Base-by-base conservation (phyloP, 2,113 vertebrate species). In the Solea solea region DNA sequence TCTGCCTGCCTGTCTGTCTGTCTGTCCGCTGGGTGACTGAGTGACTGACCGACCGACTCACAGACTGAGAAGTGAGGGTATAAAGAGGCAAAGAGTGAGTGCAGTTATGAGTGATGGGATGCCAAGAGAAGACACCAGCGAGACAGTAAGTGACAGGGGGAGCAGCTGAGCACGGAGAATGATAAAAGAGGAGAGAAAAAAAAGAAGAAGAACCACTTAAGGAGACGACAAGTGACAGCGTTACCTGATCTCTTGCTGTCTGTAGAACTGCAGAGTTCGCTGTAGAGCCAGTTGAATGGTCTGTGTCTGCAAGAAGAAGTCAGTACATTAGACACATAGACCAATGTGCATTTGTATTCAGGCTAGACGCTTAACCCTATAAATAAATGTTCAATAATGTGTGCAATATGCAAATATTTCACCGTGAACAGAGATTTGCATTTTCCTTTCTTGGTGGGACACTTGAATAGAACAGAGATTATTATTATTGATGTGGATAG, bases 261-360 rank as follows among this genome's bases (percentile, higher is more conserved):
- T 96, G 91, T 97, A 97, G 91, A 95, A 92, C 52, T 95, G 94
- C 75, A 98, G 78, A 7, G 97, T 99, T 91, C 95, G 95, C 93
- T 97, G 96, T 59, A 99, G 93, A 91, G 97, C 97, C 70, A 96
- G 95, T 86, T 91, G 95, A 90, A 99, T 96, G 59, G 94, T 98
- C 93, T 97, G 96, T 13, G 94, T 96, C 97, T 99, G 85, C 0
- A 87, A 77, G 82, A 89, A 63, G 41, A 72, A 55, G 46, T 16
- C 14, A 40, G 44, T 55, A 60, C n/a, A 69, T 77, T 6, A 49
- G 14, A 56, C 5, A 34, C 34, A 34, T 34, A 34, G 34, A 34
- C 34, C 34, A 4, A 34, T 4, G 34, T 34, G 34, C 34, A 34
- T 34, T 34, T 3, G 34, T 3, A 34, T 34, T 34, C 34, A 34